phyloP scores from a whole-genome alignment of 1,140 invertebrate species.

The Vanessa atalanta region DNA sequence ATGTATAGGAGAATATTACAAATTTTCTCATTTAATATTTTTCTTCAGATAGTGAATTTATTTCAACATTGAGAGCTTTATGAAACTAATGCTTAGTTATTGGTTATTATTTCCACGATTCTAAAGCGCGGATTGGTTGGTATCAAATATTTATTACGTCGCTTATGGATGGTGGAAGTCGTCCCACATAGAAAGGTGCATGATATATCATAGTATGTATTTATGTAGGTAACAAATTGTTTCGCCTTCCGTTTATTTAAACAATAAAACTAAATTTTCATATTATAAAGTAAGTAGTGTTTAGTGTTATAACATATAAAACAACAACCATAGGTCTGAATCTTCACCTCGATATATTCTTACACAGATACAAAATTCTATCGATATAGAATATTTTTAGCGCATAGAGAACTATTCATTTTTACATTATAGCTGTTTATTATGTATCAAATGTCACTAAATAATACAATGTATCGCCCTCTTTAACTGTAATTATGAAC shows the following conservation, averaged over 20 bases:
- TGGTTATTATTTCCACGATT: conserved; percentile 23
- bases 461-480: conserved; percentile 4
- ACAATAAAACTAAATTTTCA: conserved; percentile 7
- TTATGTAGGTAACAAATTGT: conserved; percentile 23
- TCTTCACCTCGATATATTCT: neutral
- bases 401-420: conserved; percentile 9
- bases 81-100: conserved; percentile 41
- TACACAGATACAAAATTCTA: neutral
- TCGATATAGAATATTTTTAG: neutral
- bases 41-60: conserved; percentile 37
- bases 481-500: neutral
- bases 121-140: conserved; percentile 1
- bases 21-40: conserved; percentile 42
- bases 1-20: conserved; percentile 39
- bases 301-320: neutral
- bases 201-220: conserved; percentile 29
- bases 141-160: conserved; percentile 14
- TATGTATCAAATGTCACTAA: conserved; percentile 6
- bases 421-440: conserved; percentile 24
- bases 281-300: neutral
- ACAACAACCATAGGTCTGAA: conserved; percentile 1
- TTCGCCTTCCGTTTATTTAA: conserved; percentile 4
- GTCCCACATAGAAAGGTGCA: conserved; percentile 28
- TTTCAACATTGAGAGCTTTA: conserved; percentile 48
- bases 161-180: conserved; percentile 15